Evolutionary conservation across 2,797 vertebrate species (phyloP), one percentile per base, ranked within the genome.

Genomic region (Sphenopsis melanotis): DNA sequence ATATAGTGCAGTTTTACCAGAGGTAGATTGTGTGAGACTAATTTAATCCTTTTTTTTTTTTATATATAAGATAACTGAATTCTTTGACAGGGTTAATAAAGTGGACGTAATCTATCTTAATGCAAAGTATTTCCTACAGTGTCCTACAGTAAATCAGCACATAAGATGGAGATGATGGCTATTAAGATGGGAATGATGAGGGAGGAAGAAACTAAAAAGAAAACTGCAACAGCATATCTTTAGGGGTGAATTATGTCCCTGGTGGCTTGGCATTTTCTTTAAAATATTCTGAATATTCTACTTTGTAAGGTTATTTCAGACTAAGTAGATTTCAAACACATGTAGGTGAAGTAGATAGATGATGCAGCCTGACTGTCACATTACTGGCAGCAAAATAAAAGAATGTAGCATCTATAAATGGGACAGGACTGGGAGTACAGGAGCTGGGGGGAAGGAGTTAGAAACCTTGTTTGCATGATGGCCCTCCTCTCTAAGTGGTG

Each of bases 381-480:
- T 46, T 75, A 15, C 12, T 49, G 20, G 22, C 7, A 52, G 14
- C 2, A 84, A 89, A 81, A 44, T 30, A 77, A 77, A 76, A 24
- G 2, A 60, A 36, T 3, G 4, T 26, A 41, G 0, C 6, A 72
- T 8, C 34, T 36, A 16, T 42, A 26, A 74, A 81, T 59, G 12
- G 7, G 6, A 36, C 6, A 60, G 6, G 13, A 39, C 4, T 49
- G 8, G 13, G 4, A 15, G 5, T 1, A 2, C 5, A 50, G 34
- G 8, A 30, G 10, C 5, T 46, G 7, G 4, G 10, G 1, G 6
- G 3, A 57, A 12, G 2, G 14, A 68, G 69, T 49, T 66, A 41
- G n/a, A 49, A 74, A 19, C 2, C 3, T 56, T 50, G 5, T 75
- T 69, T 86, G 8, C 2, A 1, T n/a, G 20, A 26, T 16, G 12